Conservation (phyloP, 2,888 invertebrate genomes). For the Philopedon plagiatum region DNA sequence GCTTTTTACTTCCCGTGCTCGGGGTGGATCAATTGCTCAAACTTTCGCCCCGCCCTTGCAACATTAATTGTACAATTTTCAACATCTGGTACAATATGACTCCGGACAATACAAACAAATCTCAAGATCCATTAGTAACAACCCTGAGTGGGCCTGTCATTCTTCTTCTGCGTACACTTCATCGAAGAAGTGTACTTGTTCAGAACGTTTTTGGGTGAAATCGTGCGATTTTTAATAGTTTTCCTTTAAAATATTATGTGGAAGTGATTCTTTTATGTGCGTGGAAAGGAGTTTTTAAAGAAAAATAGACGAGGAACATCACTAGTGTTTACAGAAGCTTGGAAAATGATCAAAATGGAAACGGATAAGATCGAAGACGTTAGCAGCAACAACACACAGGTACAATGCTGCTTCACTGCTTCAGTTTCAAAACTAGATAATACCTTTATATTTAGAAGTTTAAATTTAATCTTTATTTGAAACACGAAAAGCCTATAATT, state of each 20-base stretch:
- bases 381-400: conserved; percentile 77
- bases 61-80: background rate
- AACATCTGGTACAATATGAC: background rate
- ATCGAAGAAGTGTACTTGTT: conserved; percentile 36
- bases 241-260: conserved; percentile 51
- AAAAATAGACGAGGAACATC: conserved; percentile 26
- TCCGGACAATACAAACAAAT: background rate
- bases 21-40: too few relatives aligned
- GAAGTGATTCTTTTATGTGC: conserved; percentile 45
- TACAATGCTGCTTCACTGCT: conserved; percentile 58
- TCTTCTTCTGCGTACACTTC: conserved; percentile 40
- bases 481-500: background rate
- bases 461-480: conserved; percentile 11
- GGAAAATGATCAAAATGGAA: conserved; percentile 87
- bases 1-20: too few relatives aligned
- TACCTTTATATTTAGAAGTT: background rate
- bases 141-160: conserved; percentile 33
- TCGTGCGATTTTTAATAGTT: conserved; percentile 19
- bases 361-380: conserved; percentile 91
- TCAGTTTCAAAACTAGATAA: background rate
- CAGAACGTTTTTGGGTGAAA: conserved; percentile 24
- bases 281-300: conserved; percentile 22
- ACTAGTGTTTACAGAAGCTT: conserved; percentile 47
- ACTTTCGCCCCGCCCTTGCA: too few relatives aligned
- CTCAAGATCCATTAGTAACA: background rate